These are phyloP conservation scores for Tipula vernalis DNA, from an alignment of 2,888 invertebrate species.

Conservation along the genomic window DNA sequence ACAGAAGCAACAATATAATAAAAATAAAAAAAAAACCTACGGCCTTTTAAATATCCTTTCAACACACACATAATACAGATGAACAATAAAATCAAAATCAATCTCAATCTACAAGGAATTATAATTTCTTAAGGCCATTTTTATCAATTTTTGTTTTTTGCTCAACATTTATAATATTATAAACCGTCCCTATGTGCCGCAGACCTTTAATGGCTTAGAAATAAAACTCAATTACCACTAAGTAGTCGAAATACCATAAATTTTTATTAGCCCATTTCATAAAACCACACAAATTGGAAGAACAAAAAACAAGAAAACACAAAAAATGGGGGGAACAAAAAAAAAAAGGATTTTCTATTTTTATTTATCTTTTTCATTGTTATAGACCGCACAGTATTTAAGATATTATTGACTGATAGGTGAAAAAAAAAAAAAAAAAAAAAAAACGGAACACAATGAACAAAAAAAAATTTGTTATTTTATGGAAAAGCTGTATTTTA, in stretches of 20 bases:
- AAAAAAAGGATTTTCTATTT: not conserved
- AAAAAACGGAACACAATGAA: not conserved
- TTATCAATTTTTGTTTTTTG: not conserved
- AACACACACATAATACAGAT: not conserved
- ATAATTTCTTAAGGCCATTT: not conserved
- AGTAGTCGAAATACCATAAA: not conserved
- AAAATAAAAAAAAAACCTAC: not conserved
- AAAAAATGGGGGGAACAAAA: not conserved
- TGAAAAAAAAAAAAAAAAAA: not conserved
- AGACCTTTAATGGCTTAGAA: not conserved
- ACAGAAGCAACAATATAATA: not conserved
- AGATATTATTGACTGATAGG: slow-evolving; percentile 4
- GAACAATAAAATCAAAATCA: not conserved
- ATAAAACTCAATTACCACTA: not conserved
- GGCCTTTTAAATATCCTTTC: not conserved
- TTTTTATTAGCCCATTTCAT: not conserved
- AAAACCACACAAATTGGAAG: not conserved
- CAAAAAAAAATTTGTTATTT: not conserved
- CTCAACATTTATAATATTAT: not conserved
- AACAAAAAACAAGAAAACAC: too few relatives aligned
- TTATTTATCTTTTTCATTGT: not conserved
- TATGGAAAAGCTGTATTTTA: not conserved
- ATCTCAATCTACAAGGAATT: not conserved
- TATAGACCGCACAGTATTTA: not conserved
- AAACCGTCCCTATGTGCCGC: not conserved